Conservation (phyloP, 2,888 invertebrate species). For the Slavum lentiscoides region DNA sequence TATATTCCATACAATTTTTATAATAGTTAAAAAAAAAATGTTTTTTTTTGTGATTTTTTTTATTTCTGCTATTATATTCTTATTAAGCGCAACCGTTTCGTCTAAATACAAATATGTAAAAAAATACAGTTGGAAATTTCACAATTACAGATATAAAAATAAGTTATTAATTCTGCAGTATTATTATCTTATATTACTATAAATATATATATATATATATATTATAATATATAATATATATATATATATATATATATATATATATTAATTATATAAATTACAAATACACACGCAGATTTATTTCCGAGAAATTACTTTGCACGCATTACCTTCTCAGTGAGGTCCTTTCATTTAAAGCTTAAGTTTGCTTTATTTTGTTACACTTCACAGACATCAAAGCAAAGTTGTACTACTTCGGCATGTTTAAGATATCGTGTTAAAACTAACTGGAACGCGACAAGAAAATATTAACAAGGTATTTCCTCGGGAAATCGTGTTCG, state of each 20-base stretch:
- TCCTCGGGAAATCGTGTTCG: constrained; percentile 7
- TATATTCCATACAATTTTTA: too few species aligned
- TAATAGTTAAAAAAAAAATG: too few species aligned
- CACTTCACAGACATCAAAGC: constrained; percentile 31
- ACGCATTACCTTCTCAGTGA: neutral
- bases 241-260: too few species aligned
- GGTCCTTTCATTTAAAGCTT: constrained; percentile 1
- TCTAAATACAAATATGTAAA: too few species aligned
- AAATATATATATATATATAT: neutral
- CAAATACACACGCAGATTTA: neutral
- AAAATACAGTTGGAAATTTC: neutral
- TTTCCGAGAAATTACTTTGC: neutral
- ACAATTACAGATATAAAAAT: neutral
- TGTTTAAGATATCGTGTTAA: constrained; percentile 33
- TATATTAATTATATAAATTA: neutral
- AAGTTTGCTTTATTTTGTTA: constrained; percentile 1
- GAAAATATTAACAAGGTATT: constrained; percentile 41
- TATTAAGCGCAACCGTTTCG: too few species aligned
- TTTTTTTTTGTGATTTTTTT: neutral
- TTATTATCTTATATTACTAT: neutral
- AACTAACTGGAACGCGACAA: constrained; percentile 27
- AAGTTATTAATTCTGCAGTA: neutral
- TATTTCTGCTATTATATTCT: neutral
- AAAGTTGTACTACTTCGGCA: constrained; percentile 6
- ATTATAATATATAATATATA: too few species aligned